phyloP scores from a whole-genome alignment of 2,888 invertebrate genomes.

The Thereva unica region DNA sequence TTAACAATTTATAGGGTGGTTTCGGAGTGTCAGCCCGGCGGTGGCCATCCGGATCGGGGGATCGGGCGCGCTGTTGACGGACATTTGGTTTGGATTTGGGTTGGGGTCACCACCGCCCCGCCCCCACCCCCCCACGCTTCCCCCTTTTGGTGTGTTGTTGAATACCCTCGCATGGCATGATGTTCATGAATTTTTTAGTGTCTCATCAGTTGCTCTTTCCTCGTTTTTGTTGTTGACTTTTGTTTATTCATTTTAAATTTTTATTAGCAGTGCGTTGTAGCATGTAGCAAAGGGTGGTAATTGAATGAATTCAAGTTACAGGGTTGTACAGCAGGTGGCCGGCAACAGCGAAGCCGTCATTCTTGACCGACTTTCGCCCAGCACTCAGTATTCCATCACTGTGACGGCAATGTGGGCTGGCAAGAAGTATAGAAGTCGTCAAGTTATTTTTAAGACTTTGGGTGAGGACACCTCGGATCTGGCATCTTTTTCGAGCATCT shows the following conservation, averaged over 20 bases:
- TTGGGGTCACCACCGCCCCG: too few species aligned
- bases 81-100: too few species aligned
- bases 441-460: conserved; percentile 87
- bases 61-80: too few species aligned
- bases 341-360: conserved; percentile 87
- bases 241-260: conserved; percentile 16
- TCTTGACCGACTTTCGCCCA: conserved; percentile 77
- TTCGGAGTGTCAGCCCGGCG: too few species aligned
- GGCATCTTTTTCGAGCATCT: conserved; percentile 46
- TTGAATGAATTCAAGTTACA: conserved; percentile 83
- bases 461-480: conserved; percentile 61
- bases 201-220: not conserved
- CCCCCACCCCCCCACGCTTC: conserved; percentile 1
- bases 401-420: conserved; percentile 84
- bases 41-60: too few species aligned
- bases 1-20: too few species aligned
- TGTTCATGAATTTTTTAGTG: conserved; percentile 25
- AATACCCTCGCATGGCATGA: conserved; percentile 24
- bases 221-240: not conserved
- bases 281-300: conserved; percentile 55
- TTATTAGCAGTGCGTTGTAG: conserved; percentile 34
- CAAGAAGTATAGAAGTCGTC: conserved; percentile 80
- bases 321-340: conserved; percentile 88
- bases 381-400: conserved; percentile 86
- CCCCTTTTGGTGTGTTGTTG: not conserved